A percentile compares a stretch with the other conserved stretches of the same genome.
Conservation (phyloP, 1,140 invertebrate genomes). For the Orchestia grillus region DNA sequence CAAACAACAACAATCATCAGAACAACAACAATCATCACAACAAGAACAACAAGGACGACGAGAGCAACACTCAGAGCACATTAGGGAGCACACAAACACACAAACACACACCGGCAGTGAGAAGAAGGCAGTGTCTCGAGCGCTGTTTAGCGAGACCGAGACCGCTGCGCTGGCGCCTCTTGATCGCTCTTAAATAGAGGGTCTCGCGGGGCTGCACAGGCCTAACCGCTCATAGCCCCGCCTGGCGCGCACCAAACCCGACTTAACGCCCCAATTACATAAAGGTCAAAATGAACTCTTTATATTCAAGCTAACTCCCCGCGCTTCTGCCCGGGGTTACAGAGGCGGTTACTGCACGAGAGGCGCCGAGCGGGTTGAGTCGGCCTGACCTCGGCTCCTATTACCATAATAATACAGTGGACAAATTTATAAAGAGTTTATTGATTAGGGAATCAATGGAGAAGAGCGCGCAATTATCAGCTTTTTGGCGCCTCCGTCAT, state of each 20-base stretch:
- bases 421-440: conserved; percentile 54
- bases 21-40: no score
- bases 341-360: not conserved
- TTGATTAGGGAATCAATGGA: conserved; percentile 49
- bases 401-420: conserved; percentile 53
- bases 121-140: no score
- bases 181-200: conserved; percentile 50
- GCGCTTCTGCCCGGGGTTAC: not conserved
- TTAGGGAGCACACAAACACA: no score
- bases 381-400: not conserved
- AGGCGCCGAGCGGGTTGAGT: not conserved
- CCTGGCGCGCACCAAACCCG: not conserved
- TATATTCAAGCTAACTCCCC: not conserved
- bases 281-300: not conserved
- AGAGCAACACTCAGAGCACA: no score
- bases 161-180: conserved; percentile 3
- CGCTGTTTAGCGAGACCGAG: not conserved
- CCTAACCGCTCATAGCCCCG: not conserved
- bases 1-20: no score
- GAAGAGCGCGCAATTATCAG: not conserved
- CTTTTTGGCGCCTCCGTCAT: not conserved
- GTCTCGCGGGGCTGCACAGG: not conserved
- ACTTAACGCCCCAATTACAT: not conserved
- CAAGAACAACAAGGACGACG: no score
- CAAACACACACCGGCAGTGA: no score